Conservation (phyloP, 2,113 vertebrate genomes). For the Leucoraja erinaceus region DNA sequence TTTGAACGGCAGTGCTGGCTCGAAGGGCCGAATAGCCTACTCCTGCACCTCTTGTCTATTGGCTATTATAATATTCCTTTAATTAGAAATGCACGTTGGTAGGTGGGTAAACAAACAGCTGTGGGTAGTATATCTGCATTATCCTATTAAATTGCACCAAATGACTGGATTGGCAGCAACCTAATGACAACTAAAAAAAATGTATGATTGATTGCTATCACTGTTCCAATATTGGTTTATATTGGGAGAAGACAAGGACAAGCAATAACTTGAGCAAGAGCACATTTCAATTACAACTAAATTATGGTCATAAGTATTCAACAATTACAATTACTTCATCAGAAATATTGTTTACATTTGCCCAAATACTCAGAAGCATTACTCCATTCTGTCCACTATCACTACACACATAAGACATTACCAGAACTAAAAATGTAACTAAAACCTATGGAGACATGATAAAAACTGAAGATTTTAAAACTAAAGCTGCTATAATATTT, state of each 20-base stretch:
- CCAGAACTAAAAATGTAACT: neutral
- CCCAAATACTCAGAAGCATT: neutral
- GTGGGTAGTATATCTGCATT: neutral
- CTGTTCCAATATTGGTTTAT: neutral
- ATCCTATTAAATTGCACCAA: neutral
- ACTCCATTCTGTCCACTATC: neutral
- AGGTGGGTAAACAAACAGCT: neutral
- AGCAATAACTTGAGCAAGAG: neutral
- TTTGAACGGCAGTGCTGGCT: no score
- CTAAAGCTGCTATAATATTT: neutral
- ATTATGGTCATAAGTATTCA: neutral
- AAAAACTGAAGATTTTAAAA: neutral
- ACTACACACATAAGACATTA: neutral
- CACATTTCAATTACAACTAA: neutral
- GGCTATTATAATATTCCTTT: neutral
- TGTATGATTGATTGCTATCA: neutral
- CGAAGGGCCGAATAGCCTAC: no score
- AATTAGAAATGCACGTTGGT: neutral
- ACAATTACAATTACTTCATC: neutral
- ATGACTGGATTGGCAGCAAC: neutral
- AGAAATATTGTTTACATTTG: neutral
- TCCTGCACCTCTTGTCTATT: no score
- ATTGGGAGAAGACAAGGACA: neutral
- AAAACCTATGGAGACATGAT: neutral
- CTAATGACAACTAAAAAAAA: neutral